phyloP scores from a whole-genome alignment of 2,888 invertebrate species.

The Latrodectus elegans region DNA sequence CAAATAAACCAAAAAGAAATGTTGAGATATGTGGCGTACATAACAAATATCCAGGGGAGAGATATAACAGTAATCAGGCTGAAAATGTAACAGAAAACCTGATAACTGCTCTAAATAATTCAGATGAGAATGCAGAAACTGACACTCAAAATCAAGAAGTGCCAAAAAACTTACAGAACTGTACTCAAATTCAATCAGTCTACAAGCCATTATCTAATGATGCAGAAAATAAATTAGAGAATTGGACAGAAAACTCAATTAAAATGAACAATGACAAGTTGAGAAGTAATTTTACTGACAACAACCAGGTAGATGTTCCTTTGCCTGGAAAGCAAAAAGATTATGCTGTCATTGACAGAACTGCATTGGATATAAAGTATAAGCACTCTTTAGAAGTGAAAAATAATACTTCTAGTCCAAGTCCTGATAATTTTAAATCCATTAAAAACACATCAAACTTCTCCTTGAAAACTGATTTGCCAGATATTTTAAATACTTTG shows the following conservation, averaged over 20 bases:
- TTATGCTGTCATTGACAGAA: background rate
- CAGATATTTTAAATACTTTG: slow-evolving; percentile 38
- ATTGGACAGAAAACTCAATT: background rate
- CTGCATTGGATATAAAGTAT: background rate
- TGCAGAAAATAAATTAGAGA: background rate
- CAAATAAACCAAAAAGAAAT: slow-evolving; percentile 14
- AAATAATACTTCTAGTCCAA: background rate
- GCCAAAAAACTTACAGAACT: background rate
- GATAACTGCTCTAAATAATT: background rate
- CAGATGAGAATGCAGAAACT: background rate
- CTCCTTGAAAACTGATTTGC: slow-evolving; percentile 4
- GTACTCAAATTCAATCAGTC: background rate
- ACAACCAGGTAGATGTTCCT: background rate
- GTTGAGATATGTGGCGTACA: slow-evolving; percentile 9
- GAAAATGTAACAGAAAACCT: no score
- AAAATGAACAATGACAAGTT: background rate
- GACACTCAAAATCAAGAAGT: background rate
- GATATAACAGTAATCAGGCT: no score
- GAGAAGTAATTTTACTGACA: background rate
- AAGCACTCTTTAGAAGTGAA: background rate
- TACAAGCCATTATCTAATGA: background rate
- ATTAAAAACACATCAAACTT: background rate
- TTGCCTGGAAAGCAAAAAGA: background rate
- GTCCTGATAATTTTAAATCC: background rate
- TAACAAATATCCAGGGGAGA: background rate